Percentiles rank a stretch among this genome's conserved stretches.
These are phyloP conservation scores for Rugalucina vietnamica DNA, from an alignment of 2,888 invertebrate species.

Conservation along the genomic window DNA sequence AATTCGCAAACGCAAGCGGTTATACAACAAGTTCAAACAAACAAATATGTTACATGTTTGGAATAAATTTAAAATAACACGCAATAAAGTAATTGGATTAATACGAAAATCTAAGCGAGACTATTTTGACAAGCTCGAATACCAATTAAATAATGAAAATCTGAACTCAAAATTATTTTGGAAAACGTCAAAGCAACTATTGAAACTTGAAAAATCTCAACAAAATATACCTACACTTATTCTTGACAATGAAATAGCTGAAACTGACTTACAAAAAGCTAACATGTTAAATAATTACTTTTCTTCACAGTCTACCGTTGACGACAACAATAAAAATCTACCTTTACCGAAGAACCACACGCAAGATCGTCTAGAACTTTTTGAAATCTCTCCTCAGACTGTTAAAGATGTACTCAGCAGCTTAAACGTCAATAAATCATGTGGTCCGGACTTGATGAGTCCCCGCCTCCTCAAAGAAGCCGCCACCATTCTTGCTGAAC, in stretches of 20 bases:
- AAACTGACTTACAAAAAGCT: constrained; percentile 6
- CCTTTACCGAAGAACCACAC: too few relatives aligned
- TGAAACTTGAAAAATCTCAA: background rate
- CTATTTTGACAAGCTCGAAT: background rate
- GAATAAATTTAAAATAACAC: background rate
- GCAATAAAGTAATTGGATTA: background rate
- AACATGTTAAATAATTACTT: constrained; percentile 11
- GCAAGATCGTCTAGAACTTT: background rate
- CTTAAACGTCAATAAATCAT: background rate
- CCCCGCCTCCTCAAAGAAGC: constrained; percentile 9
- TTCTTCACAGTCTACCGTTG: background rate
- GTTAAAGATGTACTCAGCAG: background rate
- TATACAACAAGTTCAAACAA: background rate
- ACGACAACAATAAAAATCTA: background rate
- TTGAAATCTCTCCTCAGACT: background rate
- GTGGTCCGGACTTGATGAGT: constrained; percentile 13
- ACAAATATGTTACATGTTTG: background rate
- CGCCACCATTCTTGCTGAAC: background rate
- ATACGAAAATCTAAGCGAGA: background rate
- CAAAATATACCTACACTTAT: background rate
- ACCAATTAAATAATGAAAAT: background rate
- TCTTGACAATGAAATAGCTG: background rate
- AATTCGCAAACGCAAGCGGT: background rate
- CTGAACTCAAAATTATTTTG: background rate
- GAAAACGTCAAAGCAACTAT: constrained; percentile 7